Conservation (phyloP, 2,113 vertebrate species). For the Galbula dea region DNA sequence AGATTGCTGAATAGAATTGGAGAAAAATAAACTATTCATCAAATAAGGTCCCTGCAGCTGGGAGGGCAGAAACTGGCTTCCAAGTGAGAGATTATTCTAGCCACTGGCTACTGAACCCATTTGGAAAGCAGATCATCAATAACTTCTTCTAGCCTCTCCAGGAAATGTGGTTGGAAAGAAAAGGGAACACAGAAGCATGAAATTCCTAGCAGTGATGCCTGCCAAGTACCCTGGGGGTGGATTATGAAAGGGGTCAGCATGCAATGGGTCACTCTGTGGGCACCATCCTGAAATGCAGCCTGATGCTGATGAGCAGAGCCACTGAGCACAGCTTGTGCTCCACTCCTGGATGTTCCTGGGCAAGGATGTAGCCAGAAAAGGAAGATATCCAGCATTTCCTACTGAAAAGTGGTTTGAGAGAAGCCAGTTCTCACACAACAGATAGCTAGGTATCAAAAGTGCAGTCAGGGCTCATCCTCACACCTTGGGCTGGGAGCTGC, state of each 20-base stretch:
- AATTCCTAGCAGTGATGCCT: no score
- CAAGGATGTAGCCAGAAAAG: neutral
- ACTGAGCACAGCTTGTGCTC: neutral
- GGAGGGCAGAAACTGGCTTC: neutral
- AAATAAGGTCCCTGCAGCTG: neutral
- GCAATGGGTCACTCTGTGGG: no score
- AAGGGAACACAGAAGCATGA: neutral
- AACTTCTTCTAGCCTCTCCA: neutral
- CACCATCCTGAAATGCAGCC: neutral
- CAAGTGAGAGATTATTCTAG: neutral
- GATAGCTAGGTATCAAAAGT: neutral
- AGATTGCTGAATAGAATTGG: neutral
- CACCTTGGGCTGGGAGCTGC: neutral
- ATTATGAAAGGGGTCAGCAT: no score
- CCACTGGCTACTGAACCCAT: neutral
- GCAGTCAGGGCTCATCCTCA: neutral
- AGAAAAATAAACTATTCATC: no score
- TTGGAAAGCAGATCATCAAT: neutral
- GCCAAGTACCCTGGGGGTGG: neutral
- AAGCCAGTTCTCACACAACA: neutral
- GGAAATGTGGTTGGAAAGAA: neutral
- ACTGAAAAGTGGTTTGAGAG: neutral
- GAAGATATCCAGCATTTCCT: neutral
- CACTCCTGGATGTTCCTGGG: fast-evolving
- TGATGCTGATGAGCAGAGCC: neutral